A percentile compares a stretch with the other conserved stretches of the same genome.
These are phyloP conservation scores for Copsychus sechellarum DNA, from an alignment of 2,113 vertebrate species.

Conservation along the genomic window DNA sequence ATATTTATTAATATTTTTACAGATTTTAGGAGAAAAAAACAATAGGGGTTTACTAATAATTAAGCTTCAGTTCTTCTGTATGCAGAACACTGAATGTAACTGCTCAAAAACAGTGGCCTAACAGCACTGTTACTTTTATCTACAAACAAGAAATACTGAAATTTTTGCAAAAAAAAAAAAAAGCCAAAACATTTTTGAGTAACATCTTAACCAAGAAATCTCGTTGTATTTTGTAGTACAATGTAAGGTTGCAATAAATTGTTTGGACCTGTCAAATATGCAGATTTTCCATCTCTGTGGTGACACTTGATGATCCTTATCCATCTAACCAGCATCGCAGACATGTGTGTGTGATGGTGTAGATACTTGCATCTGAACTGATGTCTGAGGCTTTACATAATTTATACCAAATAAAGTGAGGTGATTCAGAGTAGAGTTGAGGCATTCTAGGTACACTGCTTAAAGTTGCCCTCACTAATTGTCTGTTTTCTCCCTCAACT, in stretches of 20 bases:
- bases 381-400: too few relatives aligned
- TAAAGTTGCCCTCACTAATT: background rate
- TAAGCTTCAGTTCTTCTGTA: background rate
- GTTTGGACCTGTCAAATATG: rapidly evolving
- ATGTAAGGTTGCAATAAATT: background rate
- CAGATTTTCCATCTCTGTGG: background rate
- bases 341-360: rapidly evolving
- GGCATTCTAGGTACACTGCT: background rate
- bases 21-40: background rate
- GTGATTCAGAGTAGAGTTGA: background rate
- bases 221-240: background rate
- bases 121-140: background rate
- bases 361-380: background rate
- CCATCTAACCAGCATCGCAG: background rate
- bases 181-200: background rate
- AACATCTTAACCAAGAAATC: background rate
- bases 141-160: background rate
- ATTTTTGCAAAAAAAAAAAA: background rate
- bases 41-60: background rate
- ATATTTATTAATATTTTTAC: background rate
- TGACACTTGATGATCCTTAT: background rate
- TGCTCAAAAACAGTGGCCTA: background rate
- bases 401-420: background rate
- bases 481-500: background rate
- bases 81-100: background rate